Evolutionary conservation across 92 coral and sea anemone genomes (phyloP), one percentile per base, ranked within the genome.

Genomic region (Actinernus sp.): DNA sequence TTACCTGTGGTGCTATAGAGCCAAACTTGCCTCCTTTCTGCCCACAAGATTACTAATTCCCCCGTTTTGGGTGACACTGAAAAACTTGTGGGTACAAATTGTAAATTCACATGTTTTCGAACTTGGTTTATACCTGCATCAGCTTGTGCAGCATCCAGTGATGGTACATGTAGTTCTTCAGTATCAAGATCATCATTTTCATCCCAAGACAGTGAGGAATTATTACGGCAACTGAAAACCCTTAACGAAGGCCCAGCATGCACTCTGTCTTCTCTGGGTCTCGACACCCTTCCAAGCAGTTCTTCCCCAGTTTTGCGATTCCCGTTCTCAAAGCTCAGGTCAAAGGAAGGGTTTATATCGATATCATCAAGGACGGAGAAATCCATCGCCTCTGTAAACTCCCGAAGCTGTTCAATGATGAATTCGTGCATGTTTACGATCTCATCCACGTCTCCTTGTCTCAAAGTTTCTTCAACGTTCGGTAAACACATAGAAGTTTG

Each of bases 401-500:
- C 41, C 41, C 14, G 41, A 6, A 34, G 41, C 41, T 34, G 41
- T 6, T 34, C 41, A 34, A 34, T 14, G 8, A 34, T 34, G 14
- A 34, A 6, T 6, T 14, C 14, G 6, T 34, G 6, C 41, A 34
- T 34, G 41, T 14, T 34, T 6, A 34, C 14, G 14, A 68, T 68
- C 28, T 38, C 75, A 9, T 39, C 1, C n/a, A 54, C 18, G n/a
- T 68, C 53, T 21, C 53, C 75, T 25, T 54, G 24, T 14, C 18
- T 53, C 19, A 68, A 21, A n/a, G 48, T 68, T 2, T 68, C 75
- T 24, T 68, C 63, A 53, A 68, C 63, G 40, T 20, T 38, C 25
- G 31, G 52, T 11, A 68, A 61, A 27, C 63, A 68, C 43, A 36
- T 51, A 17, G 40, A 28, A 18, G 50, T 50, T 6, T 31, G 23